Evolutionary conservation across 2,888 invertebrate species (phyloP).

Genomic region (Myathropa florea): DNA sequence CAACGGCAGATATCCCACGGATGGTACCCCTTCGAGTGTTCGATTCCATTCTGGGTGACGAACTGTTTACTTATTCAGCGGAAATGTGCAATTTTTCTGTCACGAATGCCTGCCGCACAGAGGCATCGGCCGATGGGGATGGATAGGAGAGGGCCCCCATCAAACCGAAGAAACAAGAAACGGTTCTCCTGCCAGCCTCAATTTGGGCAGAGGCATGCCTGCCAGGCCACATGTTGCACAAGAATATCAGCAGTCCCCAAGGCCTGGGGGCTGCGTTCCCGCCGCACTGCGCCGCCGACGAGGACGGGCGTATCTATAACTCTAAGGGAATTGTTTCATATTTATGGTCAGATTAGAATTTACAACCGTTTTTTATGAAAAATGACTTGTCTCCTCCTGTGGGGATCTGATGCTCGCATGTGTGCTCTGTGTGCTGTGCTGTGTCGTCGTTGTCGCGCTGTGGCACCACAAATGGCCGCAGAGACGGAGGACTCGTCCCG

Average conservation of each 20-base stretch:
- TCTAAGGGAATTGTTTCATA: conserved; percentile 66
- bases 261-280: not conserved
- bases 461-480: conserved; percentile 52
- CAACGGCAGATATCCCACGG: conserved; percentile 57
- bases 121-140: not conserved
- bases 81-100: conserved; percentile 67
- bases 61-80: conserved; percentile 60
- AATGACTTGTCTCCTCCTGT: conserved; percentile 57
- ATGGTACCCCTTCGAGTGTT: conserved; percentile 25
- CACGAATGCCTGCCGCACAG: conserved; percentile 48
- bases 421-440: not conserved
- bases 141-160: not conserved
- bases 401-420: conserved; percentile 40
- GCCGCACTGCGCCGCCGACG: not conserved
- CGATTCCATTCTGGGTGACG: conserved; percentile 60
- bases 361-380: conserved; percentile 68
- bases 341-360: conserved; percentile 70
- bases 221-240: conserved; percentile 53
- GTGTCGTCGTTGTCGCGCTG: not conserved
- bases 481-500: conserved; percentile 44
- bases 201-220: conserved; percentile 45
- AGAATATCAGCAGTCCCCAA: not conserved
- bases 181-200: conserved; percentile 42
- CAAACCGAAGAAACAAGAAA: conserved; percentile 31
- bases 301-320: conserved; percentile 32